Evolutionary conservation across 1,140 invertebrate species (phyloP).

Genomic region (Cydia pomonella): DNA sequence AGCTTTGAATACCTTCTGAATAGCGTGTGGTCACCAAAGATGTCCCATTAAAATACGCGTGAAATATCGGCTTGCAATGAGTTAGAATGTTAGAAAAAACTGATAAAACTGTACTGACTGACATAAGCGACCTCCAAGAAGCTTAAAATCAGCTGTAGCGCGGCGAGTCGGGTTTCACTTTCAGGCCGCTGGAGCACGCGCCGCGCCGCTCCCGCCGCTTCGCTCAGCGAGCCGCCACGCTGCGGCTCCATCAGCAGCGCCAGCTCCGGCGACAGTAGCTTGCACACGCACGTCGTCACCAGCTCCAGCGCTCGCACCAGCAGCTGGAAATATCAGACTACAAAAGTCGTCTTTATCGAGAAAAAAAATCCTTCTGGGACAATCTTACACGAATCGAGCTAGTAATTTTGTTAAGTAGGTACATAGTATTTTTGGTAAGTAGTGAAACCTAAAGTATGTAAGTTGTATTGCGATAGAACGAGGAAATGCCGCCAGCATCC

Average conservation of each 20-base stretch:
- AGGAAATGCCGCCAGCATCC: no score
- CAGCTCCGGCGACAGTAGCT: constrained; percentile 86
- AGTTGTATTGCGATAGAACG: no score
- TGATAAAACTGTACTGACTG: constrained; percentile 77
- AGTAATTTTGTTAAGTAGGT: no score
- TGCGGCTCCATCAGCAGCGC: constrained; percentile 83
- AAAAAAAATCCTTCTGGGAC: no score
- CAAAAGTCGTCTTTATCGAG: no score
- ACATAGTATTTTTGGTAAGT: no score
- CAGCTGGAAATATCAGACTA: constrained; percentile 75
- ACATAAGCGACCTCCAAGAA: constrained; percentile 84
- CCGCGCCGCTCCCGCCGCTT: constrained; percentile 82
- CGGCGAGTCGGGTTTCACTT: constrained; percentile 87
- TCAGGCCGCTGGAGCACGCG: constrained; percentile 83
- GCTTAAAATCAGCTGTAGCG: constrained; percentile 84
- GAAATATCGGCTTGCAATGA: not conserved
- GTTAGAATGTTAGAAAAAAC: no score
- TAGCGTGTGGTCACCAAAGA: no score
- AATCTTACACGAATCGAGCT: no score
- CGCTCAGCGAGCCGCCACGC: constrained; percentile 81
- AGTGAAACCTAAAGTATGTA: no score
- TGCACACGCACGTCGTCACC: constrained; percentile 83
- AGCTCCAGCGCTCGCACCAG: constrained; percentile 84
- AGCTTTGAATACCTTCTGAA: no score
- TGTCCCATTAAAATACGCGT: not conserved